phyloP scores from a whole-genome alignment of 2,113 vertebrate genomes.

The Archilochus colubris region DNA sequence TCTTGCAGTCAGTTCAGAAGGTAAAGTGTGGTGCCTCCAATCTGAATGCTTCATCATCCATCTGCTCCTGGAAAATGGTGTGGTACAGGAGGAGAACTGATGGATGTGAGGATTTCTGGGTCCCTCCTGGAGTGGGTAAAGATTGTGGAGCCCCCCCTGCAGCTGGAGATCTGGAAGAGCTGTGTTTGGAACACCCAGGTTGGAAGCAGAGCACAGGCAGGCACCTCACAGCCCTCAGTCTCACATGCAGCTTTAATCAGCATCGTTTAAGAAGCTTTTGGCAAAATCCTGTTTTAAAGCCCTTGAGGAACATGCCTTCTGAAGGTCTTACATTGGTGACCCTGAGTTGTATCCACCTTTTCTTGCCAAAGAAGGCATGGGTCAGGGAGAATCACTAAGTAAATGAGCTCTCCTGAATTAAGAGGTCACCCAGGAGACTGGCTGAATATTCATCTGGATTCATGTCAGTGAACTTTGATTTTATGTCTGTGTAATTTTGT shows the following conservation, averaged over 20 bases:
- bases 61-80: not conserved
- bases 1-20: not conserved
- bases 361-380: not conserved
- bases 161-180: not conserved
- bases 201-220: accelerated
- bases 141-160: not conserved
- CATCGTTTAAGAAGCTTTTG: not conserved
- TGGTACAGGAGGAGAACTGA: not conserved
- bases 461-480: not conserved
- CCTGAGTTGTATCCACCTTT: not conserved
- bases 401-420: not conserved
- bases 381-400: not conserved
- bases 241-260: not conserved
- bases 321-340: accelerated
- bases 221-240: not conserved
- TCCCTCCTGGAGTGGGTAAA: not conserved
- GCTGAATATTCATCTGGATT: not conserved
- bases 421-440: not conserved
- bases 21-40: not conserved
- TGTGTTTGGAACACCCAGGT: not conserved
- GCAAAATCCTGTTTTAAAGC: not conserved
- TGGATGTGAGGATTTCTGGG: not conserved
- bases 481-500: not conserved
- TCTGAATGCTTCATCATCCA: not conserved
- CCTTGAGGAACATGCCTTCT: not conserved